These are phyloP conservation scores for Proales similis DNA, from an alignment of 1,140 invertebrate genomes.

Conservation along the genomic window DNA sequence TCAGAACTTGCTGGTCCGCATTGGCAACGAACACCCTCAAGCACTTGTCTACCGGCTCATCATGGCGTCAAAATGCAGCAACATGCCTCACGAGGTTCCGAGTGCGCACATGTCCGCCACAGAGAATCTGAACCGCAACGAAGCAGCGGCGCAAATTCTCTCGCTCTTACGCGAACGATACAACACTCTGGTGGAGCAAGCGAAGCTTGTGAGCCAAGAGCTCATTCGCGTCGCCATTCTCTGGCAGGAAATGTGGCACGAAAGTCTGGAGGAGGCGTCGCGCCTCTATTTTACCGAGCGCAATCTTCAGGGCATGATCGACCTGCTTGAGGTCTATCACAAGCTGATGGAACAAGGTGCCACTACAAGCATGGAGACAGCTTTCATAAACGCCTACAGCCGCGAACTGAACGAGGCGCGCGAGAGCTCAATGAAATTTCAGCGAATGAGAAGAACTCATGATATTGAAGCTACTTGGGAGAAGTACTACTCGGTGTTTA, in stretches of 20 bases:
- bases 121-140: conserved; percentile 60
- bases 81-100: conserved; percentile 43
- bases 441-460: conserved; percentile 71
- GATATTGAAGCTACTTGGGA: conserved; percentile 98
- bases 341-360: conserved; percentile 83
- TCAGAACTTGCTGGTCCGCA: conserved; percentile 83
- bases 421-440: conserved; percentile 81
- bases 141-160: conserved; percentile 86
- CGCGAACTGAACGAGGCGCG: conserved; percentile 83
- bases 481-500: conserved; percentile 77
- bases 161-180: conserved; percentile 92
- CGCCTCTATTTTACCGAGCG: conserved; percentile 88
- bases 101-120: not conserved
- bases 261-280: conserved; percentile 93
- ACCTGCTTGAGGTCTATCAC: conserved; percentile 86
- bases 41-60: conserved; percentile 93
- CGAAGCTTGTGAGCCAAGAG: conserved; percentile 83
- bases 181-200: conserved; percentile 80
- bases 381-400: conserved; percentile 82
- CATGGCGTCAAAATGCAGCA: conserved; percentile 90
- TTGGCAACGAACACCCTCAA: conserved; percentile 68
- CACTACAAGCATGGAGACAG: conserved; percentile 89
- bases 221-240: conserved; percentile 93
- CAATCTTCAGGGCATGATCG: conserved; percentile 67
- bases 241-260: conserved; percentile 99